Conservation (phyloP, 2,113 vertebrate species). For the Cricetomys ansorgei region DNA sequence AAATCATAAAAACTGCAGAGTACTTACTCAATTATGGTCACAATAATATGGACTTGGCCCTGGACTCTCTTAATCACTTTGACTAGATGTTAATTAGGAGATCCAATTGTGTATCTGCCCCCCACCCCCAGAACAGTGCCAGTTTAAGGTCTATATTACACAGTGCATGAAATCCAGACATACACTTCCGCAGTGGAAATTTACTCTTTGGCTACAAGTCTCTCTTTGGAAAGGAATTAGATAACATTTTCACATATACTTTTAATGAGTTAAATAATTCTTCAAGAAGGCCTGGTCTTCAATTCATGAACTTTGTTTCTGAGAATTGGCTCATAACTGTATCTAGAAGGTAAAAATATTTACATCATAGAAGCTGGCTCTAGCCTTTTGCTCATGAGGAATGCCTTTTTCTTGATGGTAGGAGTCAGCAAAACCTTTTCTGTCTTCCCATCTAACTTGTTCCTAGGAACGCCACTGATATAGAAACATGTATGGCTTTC, state of each 20-base stretch:
- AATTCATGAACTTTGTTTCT: not conserved
- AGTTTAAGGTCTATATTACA: not conserved
- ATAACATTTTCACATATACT: not conserved
- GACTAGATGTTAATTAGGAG: not conserved
- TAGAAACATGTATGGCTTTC: not conserved
- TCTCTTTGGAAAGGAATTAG: not conserved
- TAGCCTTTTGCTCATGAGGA: not conserved
- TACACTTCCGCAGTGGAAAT: not conserved
- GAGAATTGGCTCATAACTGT: not conserved
- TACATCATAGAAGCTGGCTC: not conserved
- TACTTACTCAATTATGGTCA: not conserved
- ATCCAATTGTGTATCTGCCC: not conserved
- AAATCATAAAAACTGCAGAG: not conserved
- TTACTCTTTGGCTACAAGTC: not conserved
- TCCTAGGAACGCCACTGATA: not conserved
- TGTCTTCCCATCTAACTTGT: not conserved
- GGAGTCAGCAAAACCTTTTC: not conserved
- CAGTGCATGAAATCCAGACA: not conserved
- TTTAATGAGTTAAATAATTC: not conserved
- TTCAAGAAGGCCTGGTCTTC: not conserved
- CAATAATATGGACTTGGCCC: not conserved
- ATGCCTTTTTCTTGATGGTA: not conserved
- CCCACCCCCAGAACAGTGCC: no score
- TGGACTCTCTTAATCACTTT: not conserved
- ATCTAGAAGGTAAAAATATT: not conserved